Percentiles rank a stretch among this genome's conserved stretches.
These are phyloP conservation scores for Atta cephalotes DNA, from an alignment of 1,140 invertebrate genomes.

Conservation along the genomic window DNA sequence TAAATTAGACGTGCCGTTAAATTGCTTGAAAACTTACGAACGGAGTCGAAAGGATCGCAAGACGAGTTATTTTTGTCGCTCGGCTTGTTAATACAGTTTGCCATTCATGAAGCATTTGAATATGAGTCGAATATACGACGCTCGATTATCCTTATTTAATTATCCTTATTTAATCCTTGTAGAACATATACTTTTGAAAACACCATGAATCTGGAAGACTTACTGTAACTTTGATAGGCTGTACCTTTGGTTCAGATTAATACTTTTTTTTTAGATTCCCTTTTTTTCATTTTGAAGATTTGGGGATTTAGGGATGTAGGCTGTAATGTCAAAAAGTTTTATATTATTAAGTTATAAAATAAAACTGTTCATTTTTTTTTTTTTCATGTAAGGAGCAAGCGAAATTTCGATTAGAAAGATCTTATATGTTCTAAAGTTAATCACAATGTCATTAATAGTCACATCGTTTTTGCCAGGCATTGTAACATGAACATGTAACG, in stretches of 20 bases:
- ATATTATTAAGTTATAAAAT: too few relatives aligned
- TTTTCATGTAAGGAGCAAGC: too few relatives aligned
- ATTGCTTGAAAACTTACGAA: constrained; percentile 1
- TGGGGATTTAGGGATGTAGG: too few relatives aligned
- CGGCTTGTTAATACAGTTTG: background rate
- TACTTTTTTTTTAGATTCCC: too few relatives aligned
- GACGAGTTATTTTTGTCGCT: constrained; percentile 4
- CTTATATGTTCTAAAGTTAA: background rate
- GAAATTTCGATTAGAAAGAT: too few relatives aligned
- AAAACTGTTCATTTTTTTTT: too few relatives aligned
- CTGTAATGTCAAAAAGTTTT: too few relatives aligned
- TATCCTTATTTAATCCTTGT: constrained; percentile 11
- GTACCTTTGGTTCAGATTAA: too few relatives aligned
- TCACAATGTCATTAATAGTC: background rate
- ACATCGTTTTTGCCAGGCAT: background rate
- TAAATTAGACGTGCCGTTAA: constrained; percentile 51
- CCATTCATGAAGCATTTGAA: background rate
- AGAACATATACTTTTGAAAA: too few relatives aligned
- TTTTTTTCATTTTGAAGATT: too few relatives aligned
- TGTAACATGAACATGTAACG: background rate
- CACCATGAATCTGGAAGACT: too few relatives aligned
- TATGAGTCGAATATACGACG: background rate
- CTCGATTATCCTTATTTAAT: constrained; percentile 26
- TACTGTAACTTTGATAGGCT: too few relatives aligned
- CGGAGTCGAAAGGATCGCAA: background rate